Evolutionary conservation across 1,140 invertebrate genomes (phyloP), one percentile per base, ranked within the genome.

Genomic region (Cydia splendana): DNA sequence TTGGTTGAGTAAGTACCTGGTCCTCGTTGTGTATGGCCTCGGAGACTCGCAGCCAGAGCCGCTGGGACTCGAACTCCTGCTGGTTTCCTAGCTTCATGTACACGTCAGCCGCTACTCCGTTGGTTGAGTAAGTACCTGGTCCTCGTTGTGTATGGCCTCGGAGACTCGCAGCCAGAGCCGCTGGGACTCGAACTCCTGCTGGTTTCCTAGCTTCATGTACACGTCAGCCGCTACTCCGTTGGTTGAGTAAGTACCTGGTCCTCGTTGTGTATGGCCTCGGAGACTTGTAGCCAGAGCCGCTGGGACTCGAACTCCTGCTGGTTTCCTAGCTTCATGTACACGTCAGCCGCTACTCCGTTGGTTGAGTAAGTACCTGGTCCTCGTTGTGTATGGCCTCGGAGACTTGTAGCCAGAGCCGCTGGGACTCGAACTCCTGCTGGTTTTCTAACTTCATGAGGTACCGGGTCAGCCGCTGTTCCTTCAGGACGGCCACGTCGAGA

Each of bases 391-490:
- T 98, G 0, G 98, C 98, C 67, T 95, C 94, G 0, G 97, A 97
- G 0, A 99, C 98, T 76, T 96, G 95, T 13, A 95, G 89, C 98
- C 98, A 99, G 2, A 98, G 93, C 81, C 96, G 95, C 89, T 98
- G 97, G 15, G 98, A 98, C 90, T 99, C 98, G 88, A 95, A 96
- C 4, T 96, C 95, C 38, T 94, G 93, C 87, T 98, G 98, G 67
- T 95, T 85, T 4, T 98, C 96, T 7, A 98, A 38, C 28, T 96
- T 96, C 69, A 99, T 96, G 30, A 97, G 95, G 83, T 95, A 97
- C 18, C 98, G 95, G 74, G 95, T 96, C 18, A 99, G 92, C 34
- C 98, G 93, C 62, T 94, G 94, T 65, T 95, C 93, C 45, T 96
- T 96, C 10, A 97, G 87, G 28, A 96, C 94, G 3, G 95, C 95